phyloP scores from a whole-genome alignment of 2,888 invertebrate genomes.

The Eucriotettix oculatus region DNA sequence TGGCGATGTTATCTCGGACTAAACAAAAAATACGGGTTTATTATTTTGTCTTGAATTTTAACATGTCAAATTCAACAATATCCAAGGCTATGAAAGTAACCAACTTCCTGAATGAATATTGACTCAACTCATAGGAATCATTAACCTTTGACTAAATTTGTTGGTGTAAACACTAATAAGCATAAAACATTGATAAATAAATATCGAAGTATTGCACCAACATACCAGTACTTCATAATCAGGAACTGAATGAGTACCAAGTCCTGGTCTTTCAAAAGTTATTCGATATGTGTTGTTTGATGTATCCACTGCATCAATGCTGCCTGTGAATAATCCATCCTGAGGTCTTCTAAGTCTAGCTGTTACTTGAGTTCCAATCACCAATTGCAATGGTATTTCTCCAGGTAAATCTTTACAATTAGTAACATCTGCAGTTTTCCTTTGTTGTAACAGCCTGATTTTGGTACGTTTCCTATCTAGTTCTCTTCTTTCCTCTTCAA shows the following conservation, averaged over 20 bases:
- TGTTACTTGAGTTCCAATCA: conserved; percentile 87
- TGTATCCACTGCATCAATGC: conserved; percentile 90
- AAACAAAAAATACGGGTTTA: too few species aligned
- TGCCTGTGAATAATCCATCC: conserved; percentile 87
- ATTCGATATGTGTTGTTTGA: conserved; percentile 88
- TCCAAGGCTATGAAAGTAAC: too few species aligned
- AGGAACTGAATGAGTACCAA: conserved; percentile 90
- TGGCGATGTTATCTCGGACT: too few species aligned
- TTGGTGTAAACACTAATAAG: background rate
- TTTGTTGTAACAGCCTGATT: conserved; percentile 82
- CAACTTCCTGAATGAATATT: too few species aligned
- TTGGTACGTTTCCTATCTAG: conserved; percentile 79
- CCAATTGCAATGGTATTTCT: conserved; percentile 86
- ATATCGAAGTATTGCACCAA: background rate
- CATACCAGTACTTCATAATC: conserved; percentile 78
- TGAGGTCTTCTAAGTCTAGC: conserved; percentile 82
- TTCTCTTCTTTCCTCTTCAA: conserved; percentile 84
- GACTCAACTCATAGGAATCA: too few species aligned
- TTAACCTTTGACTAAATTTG: too few species aligned
- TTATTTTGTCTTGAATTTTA: too few species aligned
- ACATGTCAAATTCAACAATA: too few species aligned
- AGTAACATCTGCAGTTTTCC: conserved; percentile 65
- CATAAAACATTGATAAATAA: background rate
- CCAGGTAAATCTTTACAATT: conserved; percentile 77
- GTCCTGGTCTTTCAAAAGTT: conserved; percentile 78